Conservation (phyloP, 2,888 invertebrate genomes). For the Lasioglossum vierecki region DNA sequence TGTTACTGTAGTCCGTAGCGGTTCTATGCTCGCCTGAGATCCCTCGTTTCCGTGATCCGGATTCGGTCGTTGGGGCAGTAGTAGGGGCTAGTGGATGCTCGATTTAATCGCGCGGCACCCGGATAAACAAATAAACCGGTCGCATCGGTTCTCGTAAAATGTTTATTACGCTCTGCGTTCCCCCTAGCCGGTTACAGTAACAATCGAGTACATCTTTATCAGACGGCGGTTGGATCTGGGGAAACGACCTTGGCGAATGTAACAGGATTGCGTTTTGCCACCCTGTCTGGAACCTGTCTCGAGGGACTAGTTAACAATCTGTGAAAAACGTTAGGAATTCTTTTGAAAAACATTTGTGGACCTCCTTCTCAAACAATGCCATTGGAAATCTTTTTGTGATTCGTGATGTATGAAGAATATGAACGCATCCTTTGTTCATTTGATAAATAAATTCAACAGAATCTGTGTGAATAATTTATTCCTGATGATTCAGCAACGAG, state of each 20-base stretch:
- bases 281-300: constrained; percentile 21
- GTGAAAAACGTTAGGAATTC: background rate
- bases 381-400: background rate
- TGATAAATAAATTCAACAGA: background rate
- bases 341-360: too few relatives aligned
- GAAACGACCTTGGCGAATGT: constrained; percentile 10
- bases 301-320: background rate
- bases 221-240: constrained; percentile 42
- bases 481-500: background rate
- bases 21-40: background rate
- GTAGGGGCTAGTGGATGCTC: background rate
- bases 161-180: constrained; percentile 34
- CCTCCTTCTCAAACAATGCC: too few relatives aligned
- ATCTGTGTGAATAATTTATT: background rate
- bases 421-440: background rate
- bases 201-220: constrained; percentile 50
- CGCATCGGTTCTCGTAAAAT: constrained; percentile 59
- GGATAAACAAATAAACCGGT: constrained; percentile 66
- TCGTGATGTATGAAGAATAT: too few relatives aligned
- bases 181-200: constrained; percentile 19
- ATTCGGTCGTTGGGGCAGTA: background rate
- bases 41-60: background rate
- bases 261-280: background rate
- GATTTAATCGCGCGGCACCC: constrained; percentile 35
- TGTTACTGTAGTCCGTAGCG: background rate